A percentile compares a stretch with the other conserved stretches of the same genome.
These are phyloP conservation scores for Drosophila colorata DNA, from an alignment of 2,888 invertebrate species.

Conservation along the genomic window DNA sequence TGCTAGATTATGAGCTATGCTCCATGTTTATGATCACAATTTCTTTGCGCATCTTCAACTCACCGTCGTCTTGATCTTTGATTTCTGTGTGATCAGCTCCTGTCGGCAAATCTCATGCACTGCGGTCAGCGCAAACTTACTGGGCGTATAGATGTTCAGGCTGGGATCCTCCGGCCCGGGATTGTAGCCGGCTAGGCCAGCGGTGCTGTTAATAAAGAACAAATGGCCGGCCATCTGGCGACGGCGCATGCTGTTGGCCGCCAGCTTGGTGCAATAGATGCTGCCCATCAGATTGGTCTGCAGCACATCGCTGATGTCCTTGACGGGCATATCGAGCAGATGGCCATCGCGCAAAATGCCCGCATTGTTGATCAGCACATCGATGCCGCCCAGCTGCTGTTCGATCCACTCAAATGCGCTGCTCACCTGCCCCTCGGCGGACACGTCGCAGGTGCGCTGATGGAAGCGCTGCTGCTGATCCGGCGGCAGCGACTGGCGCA, in stretches of 20 bases:
- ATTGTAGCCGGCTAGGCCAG: slow-evolving; percentile 77
- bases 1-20: no score
- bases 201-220: slow-evolving; percentile 81
- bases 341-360: slow-evolving; percentile 84
- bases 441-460: slow-evolving; percentile 85
- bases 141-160: slow-evolving; percentile 82
- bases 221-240: slow-evolving; percentile 80
- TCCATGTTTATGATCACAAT: no score
- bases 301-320: slow-evolving; percentile 81
- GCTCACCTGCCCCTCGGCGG: slow-evolving; percentile 86
- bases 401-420: slow-evolving; percentile 86
- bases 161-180: slow-evolving; percentile 67
- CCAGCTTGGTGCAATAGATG: slow-evolving; percentile 86
- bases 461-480: slow-evolving; percentile 70
- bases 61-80: slow-evolving; percentile 84
- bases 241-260: slow-evolving; percentile 86
- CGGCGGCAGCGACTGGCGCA: slow-evolving; percentile 61
- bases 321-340: slow-evolving; percentile 74
- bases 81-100: slow-evolving; percentile 79
- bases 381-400: slow-evolving; percentile 86
- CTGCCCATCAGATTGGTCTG: slow-evolving; percentile 86
- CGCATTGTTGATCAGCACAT: slow-evolving; percentile 88
- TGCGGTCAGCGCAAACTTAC: slow-evolving; percentile 83
- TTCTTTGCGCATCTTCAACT: slow-evolving; percentile 30
- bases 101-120: slow-evolving; percentile 82